A percentile compares a stretch with the other conserved stretches of the same genome.
Evolutionary conservation across 2,797 vertebrate species (phyloP).

Genomic region (Fratercula arctica): DNA sequence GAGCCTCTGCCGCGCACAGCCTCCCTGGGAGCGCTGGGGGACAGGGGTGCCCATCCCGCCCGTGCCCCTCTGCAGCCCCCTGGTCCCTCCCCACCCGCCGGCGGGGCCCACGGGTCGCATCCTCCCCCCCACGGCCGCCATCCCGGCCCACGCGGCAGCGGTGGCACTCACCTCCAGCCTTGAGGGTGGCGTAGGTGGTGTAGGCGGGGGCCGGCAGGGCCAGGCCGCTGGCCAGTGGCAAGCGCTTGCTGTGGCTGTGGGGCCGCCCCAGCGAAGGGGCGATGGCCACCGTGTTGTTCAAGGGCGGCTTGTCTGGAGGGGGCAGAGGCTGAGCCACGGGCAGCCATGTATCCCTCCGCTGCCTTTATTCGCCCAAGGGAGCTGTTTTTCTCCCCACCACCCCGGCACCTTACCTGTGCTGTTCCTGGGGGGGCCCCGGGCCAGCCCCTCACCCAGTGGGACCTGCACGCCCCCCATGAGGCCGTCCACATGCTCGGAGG

Average conservation of each 20-base stretch:
- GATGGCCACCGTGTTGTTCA: constrained; percentile 82
- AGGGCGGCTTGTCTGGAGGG: constrained; percentile 84
- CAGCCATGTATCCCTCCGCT: neutral
- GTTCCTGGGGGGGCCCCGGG: constrained; percentile 79
- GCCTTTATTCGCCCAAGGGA: neutral
- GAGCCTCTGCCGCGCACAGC: neutral
- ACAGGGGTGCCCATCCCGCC: neutral
- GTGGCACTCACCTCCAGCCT: constrained; percentile 84
- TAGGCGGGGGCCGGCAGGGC: constrained; percentile 78
- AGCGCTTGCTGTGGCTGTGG: constrained; percentile 81
- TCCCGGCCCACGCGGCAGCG: rapidly evolving
- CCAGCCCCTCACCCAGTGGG: constrained; percentile 85
- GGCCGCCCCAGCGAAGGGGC: constrained; percentile 80
- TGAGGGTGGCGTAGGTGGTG: constrained; percentile 85
- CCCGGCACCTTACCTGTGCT: constrained; percentile 80
- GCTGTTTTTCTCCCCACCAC: neutral
- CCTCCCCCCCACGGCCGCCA: rapidly evolving
- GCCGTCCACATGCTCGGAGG: constrained; percentile 77
- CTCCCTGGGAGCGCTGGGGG: rapidly evolving
- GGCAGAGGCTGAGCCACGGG: neutral
- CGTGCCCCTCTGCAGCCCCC: rapidly evolving
- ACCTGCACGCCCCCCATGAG: constrained; percentile 82
- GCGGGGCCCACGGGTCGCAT: rapidly evolving
- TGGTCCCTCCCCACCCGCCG: rapidly evolving
- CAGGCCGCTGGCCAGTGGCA: constrained; percentile 66